Conservation (phyloP, 1,140 invertebrate genomes). For the Pseudomyrmex gracilis region DNA sequence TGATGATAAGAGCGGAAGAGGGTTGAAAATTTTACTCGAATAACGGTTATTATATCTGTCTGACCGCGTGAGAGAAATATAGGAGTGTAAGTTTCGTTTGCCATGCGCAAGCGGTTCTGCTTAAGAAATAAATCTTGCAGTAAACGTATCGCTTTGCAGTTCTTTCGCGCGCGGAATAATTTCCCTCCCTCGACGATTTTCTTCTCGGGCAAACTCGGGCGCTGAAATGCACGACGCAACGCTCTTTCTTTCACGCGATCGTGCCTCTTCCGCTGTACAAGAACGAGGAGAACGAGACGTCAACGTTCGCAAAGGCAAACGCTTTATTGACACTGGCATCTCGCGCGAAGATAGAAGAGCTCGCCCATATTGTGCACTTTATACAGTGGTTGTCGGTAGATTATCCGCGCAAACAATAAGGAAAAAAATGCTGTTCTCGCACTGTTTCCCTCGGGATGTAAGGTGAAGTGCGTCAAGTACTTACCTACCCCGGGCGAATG, state of each 20-base stretch:
- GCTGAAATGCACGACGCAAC: background rate
- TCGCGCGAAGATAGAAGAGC: background rate
- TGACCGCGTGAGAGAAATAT: slow-evolving; percentile 12
- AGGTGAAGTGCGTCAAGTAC: slow-evolving; percentile 22
- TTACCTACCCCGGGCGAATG: background rate
- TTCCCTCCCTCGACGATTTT: background rate
- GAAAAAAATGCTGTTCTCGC: slow-evolving; percentile 11
- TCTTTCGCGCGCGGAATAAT: slow-evolving; percentile 6
- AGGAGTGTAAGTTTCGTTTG: slow-evolving; percentile 11
- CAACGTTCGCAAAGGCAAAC: slow-evolving; percentile 11
- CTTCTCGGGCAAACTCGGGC: background rate
- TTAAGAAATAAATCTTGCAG: slow-evolving; percentile 32
- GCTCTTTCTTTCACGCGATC: background rate
- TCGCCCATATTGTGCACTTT: background rate
- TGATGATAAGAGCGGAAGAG: slow-evolving; percentile 9
- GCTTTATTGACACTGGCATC: slow-evolving; percentile 21
- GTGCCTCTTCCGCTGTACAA: background rate
- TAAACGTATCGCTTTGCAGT: slow-evolving; percentile 38
- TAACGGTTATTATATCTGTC: slow-evolving; percentile 54
- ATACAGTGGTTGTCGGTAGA: background rate
- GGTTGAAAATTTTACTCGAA: slow-evolving; percentile 24
- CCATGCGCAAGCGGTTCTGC: background rate
- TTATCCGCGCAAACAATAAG: slow-evolving; percentile 18
- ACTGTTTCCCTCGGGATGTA: background rate
- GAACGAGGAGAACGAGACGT: background rate